These are phyloP conservation scores for Seriola rivoliana DNA, from an alignment of 2,113 vertebrate genomes.

Conservation along the genomic window DNA sequence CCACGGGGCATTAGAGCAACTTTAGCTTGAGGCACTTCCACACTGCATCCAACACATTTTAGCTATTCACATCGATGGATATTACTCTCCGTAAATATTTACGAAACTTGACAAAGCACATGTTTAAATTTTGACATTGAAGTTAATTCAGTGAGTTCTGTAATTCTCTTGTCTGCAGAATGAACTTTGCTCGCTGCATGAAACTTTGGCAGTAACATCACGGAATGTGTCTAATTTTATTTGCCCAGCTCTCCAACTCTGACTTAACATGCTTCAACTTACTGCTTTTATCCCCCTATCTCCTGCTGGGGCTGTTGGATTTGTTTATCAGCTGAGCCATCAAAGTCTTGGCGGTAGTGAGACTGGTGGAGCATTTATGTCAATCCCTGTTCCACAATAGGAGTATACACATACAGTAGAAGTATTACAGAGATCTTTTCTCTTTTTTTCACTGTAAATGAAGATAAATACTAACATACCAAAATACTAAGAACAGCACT, in stretches of 20 bases:
- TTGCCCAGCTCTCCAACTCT: conserved; percentile 16
- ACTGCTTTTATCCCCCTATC: conserved; percentile 42
- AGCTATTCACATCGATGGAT: not conserved
- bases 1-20: not conserved
- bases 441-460: not conserved
- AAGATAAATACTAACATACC: not conserved
- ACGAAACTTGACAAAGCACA: not conserved
- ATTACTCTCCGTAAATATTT: not conserved
- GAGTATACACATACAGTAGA: not conserved
- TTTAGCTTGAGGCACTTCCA: not conserved
- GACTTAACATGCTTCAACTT: conserved; percentile 42
- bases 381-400: conserved; percentile 20
- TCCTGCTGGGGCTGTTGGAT: conserved; percentile 51
- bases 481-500: too few relatives aligned
- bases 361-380: conserved; percentile 37
- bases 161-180: not conserved
- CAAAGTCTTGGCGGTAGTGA: conserved; percentile 24
- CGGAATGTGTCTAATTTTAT: conserved; percentile 44
- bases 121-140: not conserved
- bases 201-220: conserved; percentile 27
- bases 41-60: not conserved
- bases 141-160: not conserved
- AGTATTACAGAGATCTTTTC: not conserved
- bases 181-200: conserved; percentile 7
- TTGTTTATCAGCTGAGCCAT: conserved; percentile 47